Evolutionary conservation across 2,113 vertebrate genomes (phyloP), one percentile per base, ranked within the genome.

Genomic region (Cyprinodon tularosa): DNA sequence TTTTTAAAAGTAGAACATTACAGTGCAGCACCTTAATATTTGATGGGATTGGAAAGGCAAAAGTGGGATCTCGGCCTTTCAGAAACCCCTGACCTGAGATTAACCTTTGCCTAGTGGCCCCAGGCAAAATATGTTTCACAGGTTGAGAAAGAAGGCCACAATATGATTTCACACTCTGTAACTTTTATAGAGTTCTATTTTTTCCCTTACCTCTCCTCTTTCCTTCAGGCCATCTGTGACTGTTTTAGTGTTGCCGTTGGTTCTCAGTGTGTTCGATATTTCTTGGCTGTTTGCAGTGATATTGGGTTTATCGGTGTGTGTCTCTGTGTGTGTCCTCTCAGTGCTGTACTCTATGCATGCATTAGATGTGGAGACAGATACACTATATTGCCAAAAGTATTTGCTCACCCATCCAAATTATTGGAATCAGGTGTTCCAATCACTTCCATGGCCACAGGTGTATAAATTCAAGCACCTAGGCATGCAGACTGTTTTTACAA

Each of bases 271-370:
- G 76, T 65, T 75, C 62, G 22, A 82, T 83, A 67, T 71, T 70
- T 70, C 29, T 80, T 60, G 63, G 76, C 62, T 77, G 17, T 72
- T 4, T 81, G 50, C 67, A 68, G 74, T 80, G 36, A 64, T 53
- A 47, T 48, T 72, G 78, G 48, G 29, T 65, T 86, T 62, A 44
- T 85, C 12, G 11, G 68, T 85, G 47, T 74, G 47, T 62, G 42
- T 69, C 12, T 60, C 38, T 5, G 64, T 65, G 57, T 71, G 59
- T 85, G 60, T 87, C 72, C 77, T 66, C 82, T 74, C 77, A 73
- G 76, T 82, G 81, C 79, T 78, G 65, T 83, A 13, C 42, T 82
- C 69, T 57, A 76, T 91, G 78, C 83, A 85, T 88, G 83, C 71
- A 36, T 60, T 72, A 15, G 74, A 61, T 70, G 68, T 85, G 74